Base-by-base conservation (phyloP, 2,888 invertebrate genomes). In the Charanyca ferruginea region DNA sequence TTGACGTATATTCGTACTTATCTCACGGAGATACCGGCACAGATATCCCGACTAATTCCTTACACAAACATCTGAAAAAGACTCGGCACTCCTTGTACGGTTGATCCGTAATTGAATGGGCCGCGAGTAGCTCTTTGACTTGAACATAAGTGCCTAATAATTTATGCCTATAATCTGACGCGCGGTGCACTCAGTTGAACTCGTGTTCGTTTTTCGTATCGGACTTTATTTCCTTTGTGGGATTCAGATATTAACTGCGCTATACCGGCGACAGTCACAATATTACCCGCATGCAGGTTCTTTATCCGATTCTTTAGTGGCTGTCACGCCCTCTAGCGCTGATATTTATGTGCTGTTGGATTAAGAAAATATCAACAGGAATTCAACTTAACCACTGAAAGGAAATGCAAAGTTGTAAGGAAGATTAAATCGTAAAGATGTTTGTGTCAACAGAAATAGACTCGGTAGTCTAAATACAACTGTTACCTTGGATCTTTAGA, bases 1-100 rank as follows among this genome's bases (percentile, higher is more conserved):
- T 95, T 95, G 95, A 95, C 95, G 94, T 94, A 95, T 95, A 94
- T 94, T 94, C 94, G 93, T 94, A 95, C 94, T 95, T 95, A 95
- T 95, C 95, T 94, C 92, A 93, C 94, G 92, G 87, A 95, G 95
- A 95, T 95, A 95, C 95, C 95, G 92, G 92, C 93, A 93, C 91
- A 94, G 95, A 94, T 95, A 95, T 92, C 91, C 92, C 87, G 82
- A 91, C 94, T 95, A 95, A 95, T 95, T 94, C 94, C 92, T 93
- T 90, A 93, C 92, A 93, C 94, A 94, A 94, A 94, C 94, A 94
- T 93, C 94, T 93, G 93, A 93, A 94, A 94, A 93, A 94, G 94
- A 90, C 93, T 91, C 93, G 91, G 92, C 92, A 90, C 93, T 94
- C 93, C 94, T 93, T 94, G 91, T 94, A 92, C 80, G 92, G 91